Conservation (phyloP, 2,113 vertebrate genomes). For the Malurus melanocephalus region DNA sequence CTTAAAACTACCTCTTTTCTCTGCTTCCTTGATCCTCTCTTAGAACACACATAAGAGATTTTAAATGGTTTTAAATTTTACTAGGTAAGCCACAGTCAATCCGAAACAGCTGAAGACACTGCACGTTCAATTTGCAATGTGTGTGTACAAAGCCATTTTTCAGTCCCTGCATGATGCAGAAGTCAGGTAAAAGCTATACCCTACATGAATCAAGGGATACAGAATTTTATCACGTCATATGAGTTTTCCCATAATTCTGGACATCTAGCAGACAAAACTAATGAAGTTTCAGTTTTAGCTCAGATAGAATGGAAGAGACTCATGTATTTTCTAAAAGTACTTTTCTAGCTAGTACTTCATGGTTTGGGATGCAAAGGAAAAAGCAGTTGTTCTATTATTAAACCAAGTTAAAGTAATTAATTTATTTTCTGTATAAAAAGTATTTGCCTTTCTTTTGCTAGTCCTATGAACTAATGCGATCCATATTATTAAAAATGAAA, state of each 20-base stretch:
- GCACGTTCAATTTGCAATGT: not conserved
- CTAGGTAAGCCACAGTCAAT: not conserved
- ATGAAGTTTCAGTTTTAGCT: not conserved
- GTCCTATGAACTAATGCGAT: not conserved
- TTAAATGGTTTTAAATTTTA: not conserved
- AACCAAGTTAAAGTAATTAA: not conserved
- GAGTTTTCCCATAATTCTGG: not conserved
- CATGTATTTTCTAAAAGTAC: not conserved
- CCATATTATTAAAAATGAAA: slow-evolving; percentile 7
- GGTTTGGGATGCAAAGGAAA: not conserved
- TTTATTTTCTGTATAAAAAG: not conserved
- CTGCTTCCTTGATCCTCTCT: not conserved
- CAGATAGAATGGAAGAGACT: not conserved
- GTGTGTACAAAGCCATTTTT: not conserved
- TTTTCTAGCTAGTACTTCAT: not conserved
- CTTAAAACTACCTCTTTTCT: not conserved
- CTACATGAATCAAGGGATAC: not conserved
- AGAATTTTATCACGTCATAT: not conserved
- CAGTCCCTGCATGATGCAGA: not conserved
- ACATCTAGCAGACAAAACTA: not conserved
- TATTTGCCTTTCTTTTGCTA: slow-evolving; percentile 9
- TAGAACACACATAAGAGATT: not conserved
- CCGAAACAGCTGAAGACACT: not conserved
- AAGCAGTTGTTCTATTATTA: not conserved
- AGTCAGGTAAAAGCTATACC: not conserved